These are phyloP conservation scores for Magallana ariakensis DNA, from an alignment of 1,140 invertebrate genomes.

Conservation along the genomic window DNA sequence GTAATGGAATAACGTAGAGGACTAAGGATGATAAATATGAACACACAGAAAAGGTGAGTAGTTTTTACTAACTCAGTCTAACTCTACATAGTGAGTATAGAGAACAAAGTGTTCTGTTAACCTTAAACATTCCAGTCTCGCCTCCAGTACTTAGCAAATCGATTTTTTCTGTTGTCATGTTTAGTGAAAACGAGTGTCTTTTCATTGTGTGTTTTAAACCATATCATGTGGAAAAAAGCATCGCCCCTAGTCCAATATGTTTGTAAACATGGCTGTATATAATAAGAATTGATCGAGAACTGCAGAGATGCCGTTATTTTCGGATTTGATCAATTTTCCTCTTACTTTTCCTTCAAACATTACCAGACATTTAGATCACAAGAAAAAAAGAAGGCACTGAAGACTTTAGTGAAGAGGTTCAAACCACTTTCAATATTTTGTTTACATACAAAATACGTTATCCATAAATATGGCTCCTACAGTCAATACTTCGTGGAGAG, in stretches of 20 bases:
- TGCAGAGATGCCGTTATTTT: neutral
- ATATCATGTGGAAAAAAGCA: too few relatives aligned
- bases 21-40: constrained; percentile 16
- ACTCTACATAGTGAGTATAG: too few relatives aligned
- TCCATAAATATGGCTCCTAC: neutral
- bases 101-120: neutral
- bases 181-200: neutral
- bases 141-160: neutral
- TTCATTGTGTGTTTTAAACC: too few relatives aligned
- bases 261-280: too few relatives aligned
- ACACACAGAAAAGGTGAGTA: constrained; percentile 23
- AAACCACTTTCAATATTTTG: neutral
- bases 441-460: constrained; percentile 32
- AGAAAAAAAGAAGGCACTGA: neutral
- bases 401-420: neutral
- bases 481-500: neutral
- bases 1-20: neutral
- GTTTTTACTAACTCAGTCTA: neutral
- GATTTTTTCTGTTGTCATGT: constrained; percentile 1
- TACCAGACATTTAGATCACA: neutral
- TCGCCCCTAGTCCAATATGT: too few relatives aligned
- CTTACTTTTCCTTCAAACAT: neutral
- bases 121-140: neutral
- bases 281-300: neutral
- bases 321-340: neutral